phyloP scores from a whole-genome alignment of 2,113 vertebrate genomes.

The Coracopsis vasa region DNA sequence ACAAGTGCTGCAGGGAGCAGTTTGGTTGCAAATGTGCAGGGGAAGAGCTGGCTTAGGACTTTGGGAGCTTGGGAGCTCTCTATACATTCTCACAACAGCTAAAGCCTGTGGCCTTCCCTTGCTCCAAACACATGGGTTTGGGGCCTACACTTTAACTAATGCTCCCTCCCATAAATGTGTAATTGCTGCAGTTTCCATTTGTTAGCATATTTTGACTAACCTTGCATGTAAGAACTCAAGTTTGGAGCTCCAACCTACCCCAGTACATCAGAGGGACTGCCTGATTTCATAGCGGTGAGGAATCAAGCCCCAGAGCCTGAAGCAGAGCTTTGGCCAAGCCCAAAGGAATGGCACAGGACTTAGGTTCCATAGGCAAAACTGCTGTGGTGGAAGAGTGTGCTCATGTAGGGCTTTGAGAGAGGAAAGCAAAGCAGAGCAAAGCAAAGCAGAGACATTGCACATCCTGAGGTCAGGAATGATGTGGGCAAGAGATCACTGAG shows the following conservation, averaged over 20 bases:
- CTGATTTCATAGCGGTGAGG: rapidly evolving
- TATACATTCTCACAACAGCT: not conserved
- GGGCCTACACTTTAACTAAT: not conserved
- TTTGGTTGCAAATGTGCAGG: conserved; percentile 34
- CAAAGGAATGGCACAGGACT: not conserved
- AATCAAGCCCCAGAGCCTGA: not conserved
- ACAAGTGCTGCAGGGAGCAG: conserved; percentile 24
- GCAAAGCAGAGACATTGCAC: not conserved
- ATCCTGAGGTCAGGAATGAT: not conserved
- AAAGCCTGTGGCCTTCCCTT: not conserved
- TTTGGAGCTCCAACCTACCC: not conserved
- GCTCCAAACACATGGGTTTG: not conserved
- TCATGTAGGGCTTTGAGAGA: not conserved
- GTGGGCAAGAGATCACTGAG: not conserved
- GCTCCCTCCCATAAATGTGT: not conserved
- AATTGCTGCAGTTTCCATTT: not conserved
- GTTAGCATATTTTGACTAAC: not conserved
- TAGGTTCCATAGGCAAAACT: not conserved
- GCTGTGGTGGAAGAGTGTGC: too few species aligned
- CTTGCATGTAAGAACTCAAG: not conserved
- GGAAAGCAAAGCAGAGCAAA: too few species aligned
- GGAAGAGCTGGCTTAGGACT: conserved; percentile 30
- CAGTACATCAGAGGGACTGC: rapidly evolving
- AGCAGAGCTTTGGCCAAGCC: not conserved
- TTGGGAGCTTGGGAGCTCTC: not conserved